Conservation (phyloP, 2,113 vertebrate genomes). For the Pluvialis apricaria region DNA sequence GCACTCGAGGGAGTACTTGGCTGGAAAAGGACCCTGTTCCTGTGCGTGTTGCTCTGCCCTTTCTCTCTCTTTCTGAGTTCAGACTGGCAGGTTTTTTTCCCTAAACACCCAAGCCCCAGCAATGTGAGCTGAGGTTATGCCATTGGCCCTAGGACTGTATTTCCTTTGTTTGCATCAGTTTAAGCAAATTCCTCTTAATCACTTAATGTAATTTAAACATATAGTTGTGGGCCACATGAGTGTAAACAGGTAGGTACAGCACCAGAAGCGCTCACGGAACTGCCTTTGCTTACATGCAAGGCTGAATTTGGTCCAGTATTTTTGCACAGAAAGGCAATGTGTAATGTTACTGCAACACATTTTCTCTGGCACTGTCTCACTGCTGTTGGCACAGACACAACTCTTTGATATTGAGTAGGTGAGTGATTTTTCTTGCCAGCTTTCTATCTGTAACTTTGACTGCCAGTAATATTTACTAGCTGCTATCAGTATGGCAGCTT, state of each 20-base stretch:
- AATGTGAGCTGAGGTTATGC: neutral
- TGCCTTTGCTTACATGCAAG: neutral
- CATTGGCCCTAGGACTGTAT: neutral
- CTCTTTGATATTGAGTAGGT: conserved; percentile 56
- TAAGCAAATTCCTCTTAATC: conserved; percentile 2
- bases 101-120: neutral
- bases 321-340: conserved; percentile 37
- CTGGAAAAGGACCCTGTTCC: neutral
- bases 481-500: neutral
- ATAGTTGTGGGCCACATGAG: neutral
- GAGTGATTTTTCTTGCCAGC: conserved; percentile 36
- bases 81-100: neutral
- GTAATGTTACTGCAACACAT: conserved; percentile 39
- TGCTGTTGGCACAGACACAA: conserved; percentile 22
- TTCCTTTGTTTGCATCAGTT: neutral
- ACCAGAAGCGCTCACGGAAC: neutral
- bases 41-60: neutral
- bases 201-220: neutral
- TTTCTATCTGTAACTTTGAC: conserved; percentile 51
- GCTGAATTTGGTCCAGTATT: conserved; percentile 42
- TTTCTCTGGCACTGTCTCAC: conserved; percentile 29
- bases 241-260: neutral
- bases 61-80: neutral
- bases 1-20: neutral
- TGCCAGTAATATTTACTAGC: conserved; percentile 35